Conservation (phyloP, 2,888 invertebrate species). For the Nemurella pictetii region DNA sequence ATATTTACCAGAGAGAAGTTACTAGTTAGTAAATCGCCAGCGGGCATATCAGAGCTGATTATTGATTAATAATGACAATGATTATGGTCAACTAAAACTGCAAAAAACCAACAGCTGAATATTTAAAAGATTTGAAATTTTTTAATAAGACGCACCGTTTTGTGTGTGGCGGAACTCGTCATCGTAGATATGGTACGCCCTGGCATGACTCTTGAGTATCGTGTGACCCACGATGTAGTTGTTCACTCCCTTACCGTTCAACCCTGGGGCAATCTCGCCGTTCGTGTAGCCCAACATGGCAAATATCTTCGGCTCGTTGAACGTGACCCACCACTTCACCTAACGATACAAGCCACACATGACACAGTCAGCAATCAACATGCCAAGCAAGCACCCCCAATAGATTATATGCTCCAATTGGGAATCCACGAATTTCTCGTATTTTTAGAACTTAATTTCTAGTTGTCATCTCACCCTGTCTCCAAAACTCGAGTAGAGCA, state of each 20-base stretch:
- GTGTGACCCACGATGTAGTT: conserved; percentile 58
- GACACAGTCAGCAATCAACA: too few relatives aligned
- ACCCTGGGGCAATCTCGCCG: conserved; percentile 15
- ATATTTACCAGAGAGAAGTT: too few relatives aligned
- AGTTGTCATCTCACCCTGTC: conserved; percentile 56
- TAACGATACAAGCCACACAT: too few relatives aligned
- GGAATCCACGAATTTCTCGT: too few relatives aligned
- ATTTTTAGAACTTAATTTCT: too few relatives aligned
- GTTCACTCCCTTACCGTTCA: conserved; percentile 49
- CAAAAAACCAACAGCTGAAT: too few relatives aligned
- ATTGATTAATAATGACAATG: too few relatives aligned
- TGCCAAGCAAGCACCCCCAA: too few relatives aligned
- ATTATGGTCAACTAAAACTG: too few relatives aligned
- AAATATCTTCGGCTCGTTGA: conserved; percentile 36
- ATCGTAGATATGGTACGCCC: conserved; percentile 49
- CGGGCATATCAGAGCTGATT: too few relatives aligned
- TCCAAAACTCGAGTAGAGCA: conserved; percentile 54
- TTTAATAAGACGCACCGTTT: conserved; percentile 23
- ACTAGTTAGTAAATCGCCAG: too few relatives aligned
- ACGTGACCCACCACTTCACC: conserved; percentile 41
- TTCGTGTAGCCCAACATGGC: conserved; percentile 20
- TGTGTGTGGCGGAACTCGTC: conserved; percentile 45
- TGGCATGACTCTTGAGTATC: conserved; percentile 50
- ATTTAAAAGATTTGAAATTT: background rate
- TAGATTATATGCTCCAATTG: too few relatives aligned